Evolutionary conservation across 1,140 invertebrate species (phyloP).

Genomic region (Apolygus lucorum): DNA sequence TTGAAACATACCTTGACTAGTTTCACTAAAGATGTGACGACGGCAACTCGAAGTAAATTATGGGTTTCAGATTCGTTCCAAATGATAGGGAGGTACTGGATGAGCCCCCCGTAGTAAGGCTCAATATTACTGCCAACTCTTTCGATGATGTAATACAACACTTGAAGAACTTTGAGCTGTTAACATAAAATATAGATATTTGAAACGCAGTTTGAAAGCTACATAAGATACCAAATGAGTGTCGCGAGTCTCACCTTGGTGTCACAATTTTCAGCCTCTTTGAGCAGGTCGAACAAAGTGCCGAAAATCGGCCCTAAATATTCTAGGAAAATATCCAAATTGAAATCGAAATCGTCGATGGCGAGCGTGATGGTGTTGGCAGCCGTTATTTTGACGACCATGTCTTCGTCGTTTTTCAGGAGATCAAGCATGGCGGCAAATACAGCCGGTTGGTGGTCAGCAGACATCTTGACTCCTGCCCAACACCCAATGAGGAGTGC

Average conservation of each 20-base stretch:
- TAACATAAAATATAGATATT: slow-evolving; percentile 32
- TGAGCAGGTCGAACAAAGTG: slow-evolving; percentile 71
- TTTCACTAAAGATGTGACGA: slow-evolving; percentile 75
- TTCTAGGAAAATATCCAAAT: slow-evolving; percentile 70
- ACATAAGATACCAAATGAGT: neutral
- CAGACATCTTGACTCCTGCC: slow-evolving; percentile 77
- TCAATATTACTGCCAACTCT: slow-evolving; percentile 65
- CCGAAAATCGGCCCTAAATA: slow-evolving; percentile 69
- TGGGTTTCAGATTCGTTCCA: slow-evolving; percentile 82
- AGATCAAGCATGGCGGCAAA: slow-evolving; percentile 71
- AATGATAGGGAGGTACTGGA: slow-evolving; percentile 72
- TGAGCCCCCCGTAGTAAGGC: slow-evolving; percentile 58
- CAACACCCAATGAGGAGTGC: slow-evolving; percentile 80
- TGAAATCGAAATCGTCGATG: slow-evolving; percentile 89
- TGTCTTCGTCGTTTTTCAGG: slow-evolving; percentile 60
- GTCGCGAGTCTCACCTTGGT: slow-evolving; percentile 58
- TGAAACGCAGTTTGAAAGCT: neutral
- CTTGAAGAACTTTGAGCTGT: slow-evolving; percentile 79
- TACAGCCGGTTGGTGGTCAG: slow-evolving; percentile 64
- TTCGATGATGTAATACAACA: slow-evolving; percentile 83
- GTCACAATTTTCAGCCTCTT: slow-evolving; percentile 84
- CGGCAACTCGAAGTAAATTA: slow-evolving; percentile 84
- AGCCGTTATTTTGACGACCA: slow-evolving; percentile 75
- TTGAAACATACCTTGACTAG: slow-evolving; percentile 69
- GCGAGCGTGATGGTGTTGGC: slow-evolving; percentile 64